A percentile compares a stretch with the other conserved stretches of the same genome.
phyloP scores from a whole-genome alignment of 2,113 vertebrate species.

The Damaliscus lunatus region DNA sequence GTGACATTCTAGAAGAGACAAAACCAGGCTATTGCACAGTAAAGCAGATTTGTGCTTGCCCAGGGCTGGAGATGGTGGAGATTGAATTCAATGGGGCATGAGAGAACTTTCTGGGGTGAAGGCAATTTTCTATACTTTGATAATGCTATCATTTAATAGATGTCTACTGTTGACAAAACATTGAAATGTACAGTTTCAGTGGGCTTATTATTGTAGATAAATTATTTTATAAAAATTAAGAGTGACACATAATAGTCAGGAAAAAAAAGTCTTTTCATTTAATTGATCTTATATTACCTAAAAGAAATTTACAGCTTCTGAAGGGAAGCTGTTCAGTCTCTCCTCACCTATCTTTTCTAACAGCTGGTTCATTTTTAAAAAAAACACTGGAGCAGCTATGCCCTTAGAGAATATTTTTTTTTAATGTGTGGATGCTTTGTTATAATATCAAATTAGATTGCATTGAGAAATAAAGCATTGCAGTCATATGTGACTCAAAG shows the following conservation, averaged over 20 bases:
- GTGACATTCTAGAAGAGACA: not conserved
- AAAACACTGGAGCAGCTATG: not conserved
- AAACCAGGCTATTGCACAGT: not conserved
- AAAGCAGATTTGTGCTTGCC: not conserved
- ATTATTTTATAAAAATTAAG: not conserved
- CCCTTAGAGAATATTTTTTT: constrained; percentile 37
- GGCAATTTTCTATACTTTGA: not conserved
- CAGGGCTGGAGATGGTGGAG: not conserved
- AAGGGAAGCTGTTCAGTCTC: not conserved
- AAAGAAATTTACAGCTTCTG: constrained; percentile 6
- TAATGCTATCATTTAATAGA: not conserved
- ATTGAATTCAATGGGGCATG: not conserved
- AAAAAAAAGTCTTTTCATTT: not conserved
- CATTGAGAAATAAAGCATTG: constrained; percentile 27
- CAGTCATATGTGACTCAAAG: not conserved
- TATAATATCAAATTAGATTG: constrained; percentile 56
- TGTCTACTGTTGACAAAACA: not conserved
- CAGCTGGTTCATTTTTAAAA: not conserved
- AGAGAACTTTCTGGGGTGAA: not conserved
- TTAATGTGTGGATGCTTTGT: not conserved
- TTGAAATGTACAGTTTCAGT: not conserved
- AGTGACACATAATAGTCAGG: not conserved
- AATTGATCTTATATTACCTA: constrained; percentile 7
- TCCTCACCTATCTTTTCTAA: constrained; percentile 34
- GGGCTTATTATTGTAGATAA: not conserved